A percentile compares a stretch with the other conserved stretches of the same genome.
phyloP scores from a whole-genome alignment of 2,113 vertebrate genomes.

The Silurus glanis region DNA sequence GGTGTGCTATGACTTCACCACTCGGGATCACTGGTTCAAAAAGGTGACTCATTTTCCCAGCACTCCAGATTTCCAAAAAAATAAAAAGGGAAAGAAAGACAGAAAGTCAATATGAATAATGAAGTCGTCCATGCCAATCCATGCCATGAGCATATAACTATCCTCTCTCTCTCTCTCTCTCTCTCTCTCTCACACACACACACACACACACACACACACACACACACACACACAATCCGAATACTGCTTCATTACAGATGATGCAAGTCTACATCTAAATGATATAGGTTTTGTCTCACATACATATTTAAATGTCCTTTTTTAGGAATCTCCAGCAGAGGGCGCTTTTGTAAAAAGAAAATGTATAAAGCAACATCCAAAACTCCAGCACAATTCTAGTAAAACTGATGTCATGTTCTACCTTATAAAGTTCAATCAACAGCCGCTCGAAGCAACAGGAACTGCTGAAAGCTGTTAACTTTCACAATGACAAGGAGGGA shows the following conservation, averaged over 20 bases:
- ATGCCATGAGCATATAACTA: background rate
- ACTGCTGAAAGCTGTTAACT: background rate
- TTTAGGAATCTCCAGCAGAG: slow-evolving; percentile 44
- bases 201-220: no score
- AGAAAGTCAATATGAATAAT: slow-evolving; percentile 27
- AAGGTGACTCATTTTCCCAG: slow-evolving; percentile 39
- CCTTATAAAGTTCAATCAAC: background rate
- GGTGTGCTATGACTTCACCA: background rate
- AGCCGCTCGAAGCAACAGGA: background rate
- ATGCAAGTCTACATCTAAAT: no score
- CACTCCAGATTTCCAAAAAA: background rate
- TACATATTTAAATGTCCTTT: background rate
- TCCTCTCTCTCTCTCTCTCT: no score
- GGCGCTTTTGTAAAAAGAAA: slow-evolving; percentile 36
- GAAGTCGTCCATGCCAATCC: background rate
- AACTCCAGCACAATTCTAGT: background rate
- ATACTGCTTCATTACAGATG: no score
- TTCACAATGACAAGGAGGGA: background rate
- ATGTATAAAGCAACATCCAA: background rate
- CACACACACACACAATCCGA: no score
- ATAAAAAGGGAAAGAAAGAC: background rate
- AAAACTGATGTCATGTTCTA: background rate
- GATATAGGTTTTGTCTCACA: background rate
- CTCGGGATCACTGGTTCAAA: slow-evolving; percentile 8
- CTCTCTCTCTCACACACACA: no score